Conservation (phyloP, 1,140 invertebrate genomes). For the Dendroctonus ponderosae region DNA sequence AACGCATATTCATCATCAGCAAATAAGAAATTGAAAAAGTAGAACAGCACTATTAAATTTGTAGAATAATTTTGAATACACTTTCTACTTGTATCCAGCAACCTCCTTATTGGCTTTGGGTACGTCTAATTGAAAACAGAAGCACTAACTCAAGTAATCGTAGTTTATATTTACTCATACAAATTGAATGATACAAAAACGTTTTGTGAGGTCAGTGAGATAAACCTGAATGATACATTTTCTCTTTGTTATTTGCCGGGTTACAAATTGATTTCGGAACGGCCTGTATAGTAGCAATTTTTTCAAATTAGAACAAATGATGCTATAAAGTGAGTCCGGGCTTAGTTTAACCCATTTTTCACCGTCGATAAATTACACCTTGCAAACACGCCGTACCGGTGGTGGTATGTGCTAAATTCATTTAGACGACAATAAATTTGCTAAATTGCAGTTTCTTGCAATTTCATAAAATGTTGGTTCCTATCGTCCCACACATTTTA, state of each 20-base stretch:
- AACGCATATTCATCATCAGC: no score
- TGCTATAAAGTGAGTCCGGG: slow-evolving; percentile 33
- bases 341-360: slow-evolving; percentile 34
- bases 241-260: slow-evolving; percentile 5
- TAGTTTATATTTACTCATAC: no score
- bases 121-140: no score
- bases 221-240: slow-evolving; percentile 5
- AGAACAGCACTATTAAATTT: no score
- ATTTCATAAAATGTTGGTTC: slow-evolving; percentile 26
- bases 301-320: slow-evolving; percentile 35
- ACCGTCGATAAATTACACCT: slow-evolving; percentile 34
- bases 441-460: slow-evolving; percentile 33
- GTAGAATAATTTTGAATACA: no score
- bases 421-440: slow-evolving; percentile 34
- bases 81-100: no score
- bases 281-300: slow-evolving; percentile 28
- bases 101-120: no score
- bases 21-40: no score
- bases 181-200: no score
- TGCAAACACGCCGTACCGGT: slow-evolving; percentile 23
- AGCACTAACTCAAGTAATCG: no score
- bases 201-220: background rate
- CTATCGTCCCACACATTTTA: slow-evolving; percentile 14
- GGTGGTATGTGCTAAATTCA: slow-evolving; percentile 34
- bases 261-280: slow-evolving; percentile 33